Conservation (phyloP, 2,113 vertebrate species). For the Dromaius novaehollandiae region DNA sequence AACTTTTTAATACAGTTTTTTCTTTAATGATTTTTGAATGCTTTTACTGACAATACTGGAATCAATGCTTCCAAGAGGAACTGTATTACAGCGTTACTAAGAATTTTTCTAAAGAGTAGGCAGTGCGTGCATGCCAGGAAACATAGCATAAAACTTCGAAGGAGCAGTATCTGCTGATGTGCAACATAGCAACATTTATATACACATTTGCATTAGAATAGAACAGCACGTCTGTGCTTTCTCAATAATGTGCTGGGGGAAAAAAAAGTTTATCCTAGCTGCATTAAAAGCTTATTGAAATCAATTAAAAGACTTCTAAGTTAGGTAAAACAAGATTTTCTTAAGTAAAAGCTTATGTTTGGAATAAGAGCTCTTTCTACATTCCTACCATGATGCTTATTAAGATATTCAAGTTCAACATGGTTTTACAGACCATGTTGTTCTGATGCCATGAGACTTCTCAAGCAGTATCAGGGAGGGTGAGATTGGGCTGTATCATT, state of each 20-base stretch:
- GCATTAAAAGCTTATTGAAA: background rate
- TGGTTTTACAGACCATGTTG: background rate
- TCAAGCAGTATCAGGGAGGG: background rate
- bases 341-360: background rate
- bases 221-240: background rate
- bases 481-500: background rate
- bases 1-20: background rate
- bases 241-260: background rate
- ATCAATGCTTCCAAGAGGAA: background rate
- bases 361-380: background rate
- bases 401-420: background rate
- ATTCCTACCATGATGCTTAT: background rate
- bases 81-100: background rate
- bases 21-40: background rate
- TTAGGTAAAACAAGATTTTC: background rate
- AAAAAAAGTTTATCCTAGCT: background rate
- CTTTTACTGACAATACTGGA: background rate
- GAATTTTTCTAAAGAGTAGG: background rate
- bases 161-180: background rate
- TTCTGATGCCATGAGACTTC: background rate
- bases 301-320: background rate
- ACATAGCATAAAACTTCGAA: rapidly evolving
- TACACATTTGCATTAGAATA: background rate
- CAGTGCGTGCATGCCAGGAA: background rate
- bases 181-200: background rate